Conservation (phyloP, 2,888 invertebrate species). For the Drosophila pseudotalamancana region DNA sequence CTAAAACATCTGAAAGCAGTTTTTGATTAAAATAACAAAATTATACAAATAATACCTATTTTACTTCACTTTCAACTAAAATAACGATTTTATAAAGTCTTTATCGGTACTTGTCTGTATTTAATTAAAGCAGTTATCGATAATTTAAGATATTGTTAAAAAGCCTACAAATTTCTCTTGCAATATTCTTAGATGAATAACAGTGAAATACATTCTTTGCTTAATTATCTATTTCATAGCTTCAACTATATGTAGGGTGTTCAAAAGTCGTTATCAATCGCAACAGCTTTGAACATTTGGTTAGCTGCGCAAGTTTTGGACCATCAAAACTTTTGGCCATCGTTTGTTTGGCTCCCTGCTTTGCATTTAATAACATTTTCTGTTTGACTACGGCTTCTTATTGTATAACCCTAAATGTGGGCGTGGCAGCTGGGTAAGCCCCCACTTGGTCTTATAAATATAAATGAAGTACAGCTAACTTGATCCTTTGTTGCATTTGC, state of each 20-base stretch:
- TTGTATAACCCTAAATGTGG: conserved; percentile 34
- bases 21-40: no score
- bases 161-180: no score
- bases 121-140: no score
- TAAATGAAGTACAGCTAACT: conserved; percentile 61
- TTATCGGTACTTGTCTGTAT: no score
- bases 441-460: conserved; percentile 61
- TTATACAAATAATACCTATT: no score
- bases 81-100: no score
- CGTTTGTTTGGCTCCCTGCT: conserved; percentile 55
- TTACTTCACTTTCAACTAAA: no score
- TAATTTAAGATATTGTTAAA: no score
- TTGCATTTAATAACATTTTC: conserved; percentile 76
- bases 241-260: conserved; percentile 4
- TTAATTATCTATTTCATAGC: no score
- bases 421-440: conserved; percentile 12
- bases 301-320: conserved; percentile 29
- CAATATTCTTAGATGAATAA: no score
- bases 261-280: not conserved
- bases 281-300: not conserved
- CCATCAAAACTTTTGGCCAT: conserved; percentile 61
- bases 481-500: conserved; percentile 56
- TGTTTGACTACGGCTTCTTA: conserved; percentile 60
- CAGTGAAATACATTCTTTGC: no score
- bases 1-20: no score